Evolutionary conservation across 2,113 vertebrate genomes (phyloP), one percentile per base, ranked within the genome.

Genomic region (Nerophis lumbriciformis): DNA sequence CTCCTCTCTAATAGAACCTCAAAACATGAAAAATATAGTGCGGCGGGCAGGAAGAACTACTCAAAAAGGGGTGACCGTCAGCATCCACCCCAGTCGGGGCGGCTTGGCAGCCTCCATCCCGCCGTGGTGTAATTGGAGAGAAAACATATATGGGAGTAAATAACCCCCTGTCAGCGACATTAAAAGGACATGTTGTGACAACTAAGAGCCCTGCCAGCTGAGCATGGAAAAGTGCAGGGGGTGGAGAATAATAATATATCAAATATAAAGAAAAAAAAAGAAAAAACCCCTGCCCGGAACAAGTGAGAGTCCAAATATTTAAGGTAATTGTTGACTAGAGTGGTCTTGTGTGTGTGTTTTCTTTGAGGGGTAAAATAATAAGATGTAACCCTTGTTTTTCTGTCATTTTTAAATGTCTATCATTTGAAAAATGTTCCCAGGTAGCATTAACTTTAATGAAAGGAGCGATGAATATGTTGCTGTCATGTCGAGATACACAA

Each of bases 131-230:
- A 91, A 92, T 92, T 90, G 91, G 88, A 90, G 88, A 89, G 87
- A 90, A 89, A 91, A 91, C 88, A 90, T 92, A 91, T 91, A 90
- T 91, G 89, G 88, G 87, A 88, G 88, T 85, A 91, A 91, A 91
- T 92, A 90, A 90, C 89, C 89, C 88, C 89, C 88, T 91, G 91
- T 92, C 91, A 90, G 85, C 72, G 81, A 83, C 89, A 90, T 90
- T 92, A 90, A 91, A 91, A 89, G 88, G 87, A 88, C 79, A 80
- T 83, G 87, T 83, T 75, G 72, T 87, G 84, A 89, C 82, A 84
- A 86, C 85, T 86, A 85, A 87, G 84, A 83, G 87, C 81, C 78
- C 80, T 81, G 84, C 79, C 71, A 78, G 71, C 74, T 65, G 70
- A 81, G 71, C 77, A 54, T 68, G 70, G 87, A 78, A 88, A 90